phyloP scores from a whole-genome alignment of 2,797 vertebrate species.

The Melopsittacus undulatus region DNA sequence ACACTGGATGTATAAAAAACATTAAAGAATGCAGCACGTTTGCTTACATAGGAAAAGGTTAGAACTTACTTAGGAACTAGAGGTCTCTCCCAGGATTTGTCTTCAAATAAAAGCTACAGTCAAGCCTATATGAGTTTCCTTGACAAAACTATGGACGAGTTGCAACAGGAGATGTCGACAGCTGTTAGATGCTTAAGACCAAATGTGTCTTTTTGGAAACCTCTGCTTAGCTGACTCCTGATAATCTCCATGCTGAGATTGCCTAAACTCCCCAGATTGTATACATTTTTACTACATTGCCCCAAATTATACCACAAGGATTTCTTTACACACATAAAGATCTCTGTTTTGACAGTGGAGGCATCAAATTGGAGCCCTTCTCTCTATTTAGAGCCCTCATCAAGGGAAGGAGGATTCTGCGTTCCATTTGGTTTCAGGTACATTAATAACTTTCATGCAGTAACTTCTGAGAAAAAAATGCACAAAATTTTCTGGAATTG shows the following conservation, averaged over 20 bases:
- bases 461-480: neutral
- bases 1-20: neutral
- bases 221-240: neutral
- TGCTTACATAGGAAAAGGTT: slow-evolving; percentile 59
- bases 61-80: slow-evolving; percentile 15
- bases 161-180: neutral
- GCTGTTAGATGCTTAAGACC: neutral
- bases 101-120: slow-evolving; percentile 23
- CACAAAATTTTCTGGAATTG: neutral
- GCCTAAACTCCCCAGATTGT: neutral
- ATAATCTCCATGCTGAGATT: neutral
- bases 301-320: neutral
- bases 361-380: neutral
- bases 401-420: neutral
- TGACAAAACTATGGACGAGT: neutral
- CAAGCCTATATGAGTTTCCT: neutral
- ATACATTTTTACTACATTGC: accelerated
- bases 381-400: neutral
- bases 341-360: neutral
- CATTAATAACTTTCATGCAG: neutral
- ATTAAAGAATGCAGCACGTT: neutral
- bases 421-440: neutral
- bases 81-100: slow-evolving; percentile 26
- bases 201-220: neutral
- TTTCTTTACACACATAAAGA: neutral